Percentiles rank a stretch among this genome's conserved stretches.
phyloP scores from a whole-genome alignment of 2,113 vertebrate genomes.

The Mormoops blainvillei region DNA sequence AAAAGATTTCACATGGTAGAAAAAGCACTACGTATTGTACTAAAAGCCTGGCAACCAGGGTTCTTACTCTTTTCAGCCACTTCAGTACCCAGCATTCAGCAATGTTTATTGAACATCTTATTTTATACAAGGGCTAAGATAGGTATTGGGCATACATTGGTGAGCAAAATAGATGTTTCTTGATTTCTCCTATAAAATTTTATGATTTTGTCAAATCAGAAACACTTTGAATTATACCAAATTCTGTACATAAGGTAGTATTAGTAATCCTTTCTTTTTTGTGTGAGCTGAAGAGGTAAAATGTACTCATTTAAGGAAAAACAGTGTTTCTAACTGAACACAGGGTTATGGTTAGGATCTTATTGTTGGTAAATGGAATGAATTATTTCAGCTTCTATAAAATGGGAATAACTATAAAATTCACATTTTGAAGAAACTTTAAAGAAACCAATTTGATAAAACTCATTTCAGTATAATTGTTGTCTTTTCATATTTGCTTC shows the following conservation, averaged over 20 bases:
- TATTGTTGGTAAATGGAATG: background rate
- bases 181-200: background rate
- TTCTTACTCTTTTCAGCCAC: background rate
- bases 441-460: slow-evolving; percentile 1
- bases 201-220: slow-evolving; percentile 18
- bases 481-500: background rate
- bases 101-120: background rate
- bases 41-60: background rate
- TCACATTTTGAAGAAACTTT: background rate
- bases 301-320: background rate
- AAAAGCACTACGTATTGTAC: background rate
- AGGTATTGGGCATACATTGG: background rate
- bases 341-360: background rate
- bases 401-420: background rate
- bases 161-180: background rate
- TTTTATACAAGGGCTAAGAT: background rate
- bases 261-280: slow-evolving; percentile 14
- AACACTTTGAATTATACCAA: background rate
- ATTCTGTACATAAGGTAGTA: background rate
- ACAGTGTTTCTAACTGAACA: background rate
- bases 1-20: background rate
- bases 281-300: background rate
- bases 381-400: slow-evolving; percentile 9
- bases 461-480: background rate
- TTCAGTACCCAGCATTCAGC: background rate